Base-by-base conservation (phyloP, 2,113 vertebrate genomes). In the Neodon shergylaensis region DNA sequence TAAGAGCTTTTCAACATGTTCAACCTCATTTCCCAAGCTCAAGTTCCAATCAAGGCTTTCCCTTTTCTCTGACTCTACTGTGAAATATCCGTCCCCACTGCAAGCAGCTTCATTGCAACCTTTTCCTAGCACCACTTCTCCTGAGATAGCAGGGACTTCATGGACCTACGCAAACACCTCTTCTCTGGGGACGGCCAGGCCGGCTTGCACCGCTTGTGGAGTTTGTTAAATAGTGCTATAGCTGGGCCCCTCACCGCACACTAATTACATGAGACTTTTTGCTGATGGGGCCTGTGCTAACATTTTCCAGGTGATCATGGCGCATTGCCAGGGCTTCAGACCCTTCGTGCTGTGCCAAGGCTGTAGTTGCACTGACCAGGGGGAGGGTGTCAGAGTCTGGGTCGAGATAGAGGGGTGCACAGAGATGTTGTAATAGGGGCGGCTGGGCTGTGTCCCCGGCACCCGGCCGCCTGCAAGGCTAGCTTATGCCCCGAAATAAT, bases 51-150 rank as follows among this genome's bases (percentile, higher is more conserved):
- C 39, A 88, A 96, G 76, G 16, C 44, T 6, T 93, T 77, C 13
- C 4, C 61, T 47, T 65, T 93, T 42, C 58, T 33, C 66, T 28
- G 42, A 54, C 76, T 96, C 63, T 89, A 36, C 58, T 84, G 26
- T 92, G 83, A 96, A 96, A 83, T 83, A 8, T 94, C 77, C 58
- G 31, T 94, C 54, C 52, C 91, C 33, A 87, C 88, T 92, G 94
- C 72, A 85, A 95, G 90, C 65, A 78, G 79, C 92, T 88, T 97
- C 70, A 58, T 96, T 79, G 49, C 74, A 70, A 88, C 58, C 79
- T 76, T 95, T 96, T 26, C 95, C 94, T 95, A 94, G 74, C 16
- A 94, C 88, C 93, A 94, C 91, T 96, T 96, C 79, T 96, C 58
- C 70, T 97, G 87, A 92, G 84, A 96, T 84, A 91, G 89, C 89